Evolutionary conservation across 2,797 vertebrate genomes (phyloP).

Genomic region (Gymnocypris eckloni): DNA sequence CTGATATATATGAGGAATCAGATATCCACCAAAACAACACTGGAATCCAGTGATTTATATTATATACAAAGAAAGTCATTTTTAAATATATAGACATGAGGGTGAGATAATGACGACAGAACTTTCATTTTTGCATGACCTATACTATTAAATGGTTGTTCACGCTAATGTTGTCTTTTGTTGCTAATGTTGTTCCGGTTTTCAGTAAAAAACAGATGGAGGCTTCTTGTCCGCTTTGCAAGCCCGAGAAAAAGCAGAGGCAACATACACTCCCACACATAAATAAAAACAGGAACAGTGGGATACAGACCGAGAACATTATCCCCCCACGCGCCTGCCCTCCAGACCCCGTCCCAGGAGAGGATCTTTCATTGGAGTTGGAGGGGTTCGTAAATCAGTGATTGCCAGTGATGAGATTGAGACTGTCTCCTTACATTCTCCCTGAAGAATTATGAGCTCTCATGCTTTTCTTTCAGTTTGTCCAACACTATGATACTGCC

Average conservation of each 20-base stretch:
- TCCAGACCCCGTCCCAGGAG: conserved; percentile 23
- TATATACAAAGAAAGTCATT: background rate
- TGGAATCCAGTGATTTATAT: background rate
- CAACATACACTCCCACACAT: conserved; percentile 32
- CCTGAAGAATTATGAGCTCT: conserved; percentile 48
- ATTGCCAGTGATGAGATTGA: conserved; percentile 45
- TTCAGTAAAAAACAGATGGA: conserved; percentile 38
- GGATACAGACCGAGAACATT: conserved; percentile 60
- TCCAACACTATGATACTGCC: background rate
- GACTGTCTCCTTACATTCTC: conserved; percentile 29
- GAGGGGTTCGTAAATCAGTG: conserved; percentile 55
- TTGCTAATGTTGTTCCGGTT: background rate
- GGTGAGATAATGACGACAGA: background rate
- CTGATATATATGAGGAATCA: conserved; percentile 17
- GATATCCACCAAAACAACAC: background rate
- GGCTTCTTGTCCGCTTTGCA: conserved; percentile 8
- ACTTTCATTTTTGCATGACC: background rate
- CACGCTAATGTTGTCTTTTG: background rate
- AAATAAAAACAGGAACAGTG: conserved; percentile 51
- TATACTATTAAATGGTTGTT: background rate
- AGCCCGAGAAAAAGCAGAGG: conserved; percentile 34
- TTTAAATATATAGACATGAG: background rate
- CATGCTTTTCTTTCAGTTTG: conserved; percentile 20
- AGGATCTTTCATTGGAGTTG: conserved; percentile 35
- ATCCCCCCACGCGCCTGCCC: conserved; percentile 38